A percentile compares a stretch with the other conserved stretches of the same genome.
phyloP scores from a whole-genome alignment of 2,797 vertebrate genomes.

The Bradypodion pumilum region DNA sequence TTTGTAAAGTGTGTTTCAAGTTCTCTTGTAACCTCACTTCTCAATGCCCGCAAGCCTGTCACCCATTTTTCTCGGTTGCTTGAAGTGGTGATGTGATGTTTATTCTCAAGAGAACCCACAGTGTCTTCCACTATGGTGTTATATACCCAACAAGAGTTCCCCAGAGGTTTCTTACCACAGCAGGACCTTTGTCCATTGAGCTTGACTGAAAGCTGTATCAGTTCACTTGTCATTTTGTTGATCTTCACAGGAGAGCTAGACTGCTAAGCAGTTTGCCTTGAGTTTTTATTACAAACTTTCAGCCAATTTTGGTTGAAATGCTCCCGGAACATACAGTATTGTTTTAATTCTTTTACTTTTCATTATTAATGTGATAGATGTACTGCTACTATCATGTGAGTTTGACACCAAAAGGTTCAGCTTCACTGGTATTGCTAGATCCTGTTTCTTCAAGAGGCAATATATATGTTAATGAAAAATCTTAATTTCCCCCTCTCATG shows the following conservation, averaged over 20 bases:
- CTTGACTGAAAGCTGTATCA: conserved; percentile 28
- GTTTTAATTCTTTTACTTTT: background rate
- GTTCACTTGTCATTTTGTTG: conserved; percentile 26
- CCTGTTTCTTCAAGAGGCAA: background rate
- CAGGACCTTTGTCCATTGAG: background rate
- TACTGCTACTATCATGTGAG: background rate
- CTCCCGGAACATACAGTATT: background rate
- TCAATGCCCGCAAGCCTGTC: conserved; percentile 12
- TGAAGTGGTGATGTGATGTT: conserved; percentile 27
- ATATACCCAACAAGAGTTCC: rapidly evolving
- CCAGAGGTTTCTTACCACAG: background rate
- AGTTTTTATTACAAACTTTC: background rate
- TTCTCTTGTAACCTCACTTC: conserved; percentile 5
- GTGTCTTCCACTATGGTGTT: background rate
- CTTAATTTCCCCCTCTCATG: background rate
- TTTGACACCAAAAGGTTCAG: background rate
- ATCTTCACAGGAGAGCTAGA: background rate
- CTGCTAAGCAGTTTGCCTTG: conserved; percentile 9
- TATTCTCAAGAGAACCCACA: background rate
- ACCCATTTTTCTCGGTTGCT: conserved; percentile 24
- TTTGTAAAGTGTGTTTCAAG: background rate
- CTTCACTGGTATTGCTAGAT: background rate
- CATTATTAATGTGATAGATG: background rate
- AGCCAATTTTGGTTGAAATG: background rate
- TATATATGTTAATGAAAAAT: background rate